phyloP scores from a whole-genome alignment of 2,888 invertebrate species.

The Melieria omissa region DNA sequence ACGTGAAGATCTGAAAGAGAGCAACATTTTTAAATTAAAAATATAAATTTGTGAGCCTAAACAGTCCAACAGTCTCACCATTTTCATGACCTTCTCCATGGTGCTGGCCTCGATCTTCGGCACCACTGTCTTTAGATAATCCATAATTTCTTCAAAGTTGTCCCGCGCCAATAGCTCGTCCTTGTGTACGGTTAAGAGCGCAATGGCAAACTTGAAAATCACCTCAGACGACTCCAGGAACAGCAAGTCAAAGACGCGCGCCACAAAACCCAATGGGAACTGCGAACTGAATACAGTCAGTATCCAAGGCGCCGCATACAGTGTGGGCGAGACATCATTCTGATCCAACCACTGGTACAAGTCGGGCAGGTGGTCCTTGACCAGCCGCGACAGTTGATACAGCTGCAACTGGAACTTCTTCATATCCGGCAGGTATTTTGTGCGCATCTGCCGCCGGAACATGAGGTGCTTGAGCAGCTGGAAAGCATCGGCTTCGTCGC shows the following conservation, averaged over 20 bases:
- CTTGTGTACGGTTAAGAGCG: conserved; percentile 85
- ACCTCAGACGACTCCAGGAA: conserved; percentile 91
- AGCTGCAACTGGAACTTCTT: conserved; percentile 88
- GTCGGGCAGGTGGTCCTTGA: conserved; percentile 88
- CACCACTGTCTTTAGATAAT: conserved; percentile 85
- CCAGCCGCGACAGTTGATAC: conserved; percentile 91
- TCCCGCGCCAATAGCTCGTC: conserved; percentile 85
- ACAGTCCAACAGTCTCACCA: conserved; percentile 68
- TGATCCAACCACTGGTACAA: conserved; percentile 87
- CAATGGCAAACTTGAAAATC: conserved; percentile 88
- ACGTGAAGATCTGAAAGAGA: conserved; percentile 69
- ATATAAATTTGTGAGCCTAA: neutral
- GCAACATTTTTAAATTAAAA: neutral
- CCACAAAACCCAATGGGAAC: conserved; percentile 95
- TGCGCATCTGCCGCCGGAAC: conserved; percentile 88
- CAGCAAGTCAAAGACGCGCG: conserved; percentile 91
- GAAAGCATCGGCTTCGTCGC: conserved; percentile 93
- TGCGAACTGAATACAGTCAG: conserved; percentile 94
- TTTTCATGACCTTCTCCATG: conserved; percentile 85
- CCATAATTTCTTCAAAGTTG: conserved; percentile 93
- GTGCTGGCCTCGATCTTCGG: conserved; percentile 76
- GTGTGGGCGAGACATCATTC: conserved; percentile 91
- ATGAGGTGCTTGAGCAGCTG: conserved; percentile 88
- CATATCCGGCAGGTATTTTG: conserved; percentile 95
- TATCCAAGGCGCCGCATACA: conserved; percentile 98